A percentile compares a stretch with the other conserved stretches of the same genome.
These are phyloP conservation scores for Toxotes chatareus DNA, from an alignment of 2,113 vertebrate species.

Conservation along the genomic window DNA sequence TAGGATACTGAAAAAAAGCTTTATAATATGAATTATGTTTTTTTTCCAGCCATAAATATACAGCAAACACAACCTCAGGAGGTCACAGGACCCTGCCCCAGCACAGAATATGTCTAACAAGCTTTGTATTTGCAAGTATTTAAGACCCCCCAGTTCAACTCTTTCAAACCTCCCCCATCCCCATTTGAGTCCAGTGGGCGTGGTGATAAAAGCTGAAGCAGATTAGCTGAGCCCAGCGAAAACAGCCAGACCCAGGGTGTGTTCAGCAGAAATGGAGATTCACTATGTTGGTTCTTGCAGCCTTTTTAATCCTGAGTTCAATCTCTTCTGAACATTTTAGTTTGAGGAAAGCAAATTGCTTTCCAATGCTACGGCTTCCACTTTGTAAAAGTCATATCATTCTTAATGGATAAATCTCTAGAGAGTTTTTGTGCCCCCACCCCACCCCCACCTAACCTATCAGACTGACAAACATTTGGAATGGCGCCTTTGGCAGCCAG, in stretches of 20 bases:
- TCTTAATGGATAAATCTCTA: conserved; percentile 1
- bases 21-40: neutral
- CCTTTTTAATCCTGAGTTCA: neutral
- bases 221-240: conserved; percentile 69
- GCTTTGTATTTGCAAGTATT: conserved; percentile 14
- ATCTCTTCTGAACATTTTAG: neutral
- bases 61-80: neutral
- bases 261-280: conserved; percentile 6
- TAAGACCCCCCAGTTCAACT: neutral
- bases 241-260: conserved; percentile 19
- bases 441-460: neutral
- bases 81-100: neutral
- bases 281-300: neutral
- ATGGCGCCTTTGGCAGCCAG: conserved; percentile 61
- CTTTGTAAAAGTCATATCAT: neutral
- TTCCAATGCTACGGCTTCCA: neutral
- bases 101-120: neutral
- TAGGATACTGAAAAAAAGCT: neutral
- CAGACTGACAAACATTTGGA: conserved; percentile 58
- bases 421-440: neutral
- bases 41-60: neutral
- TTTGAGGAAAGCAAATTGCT: neutral
- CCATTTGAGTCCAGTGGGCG: conserved; percentile 40
- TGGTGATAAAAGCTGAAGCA: conserved; percentile 39
- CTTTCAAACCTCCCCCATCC: conserved; percentile 26